Percentiles rank a stretch among this genome's conserved stretches.
phyloP scores from a whole-genome alignment of 1,140 invertebrate species.

The Procambarus clarkii region DNA sequence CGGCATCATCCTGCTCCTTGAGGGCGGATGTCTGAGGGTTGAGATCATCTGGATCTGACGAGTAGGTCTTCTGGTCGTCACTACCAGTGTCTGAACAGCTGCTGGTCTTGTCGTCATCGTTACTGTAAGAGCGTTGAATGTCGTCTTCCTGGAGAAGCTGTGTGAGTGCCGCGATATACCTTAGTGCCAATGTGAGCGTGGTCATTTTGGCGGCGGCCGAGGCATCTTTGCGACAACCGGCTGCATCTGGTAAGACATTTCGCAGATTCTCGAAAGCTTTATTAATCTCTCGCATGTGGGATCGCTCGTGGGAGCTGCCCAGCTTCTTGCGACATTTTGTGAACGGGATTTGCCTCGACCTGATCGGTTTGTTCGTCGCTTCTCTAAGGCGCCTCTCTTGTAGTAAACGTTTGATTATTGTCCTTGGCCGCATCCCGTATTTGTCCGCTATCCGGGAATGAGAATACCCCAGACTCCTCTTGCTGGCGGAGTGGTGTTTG shows the following conservation, averaged over 20 bases:
- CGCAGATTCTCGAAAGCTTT: constrained; percentile 42
- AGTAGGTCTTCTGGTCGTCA: background rate
- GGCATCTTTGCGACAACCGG: constrained; percentile 9
- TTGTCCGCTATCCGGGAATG: constrained; percentile 33
- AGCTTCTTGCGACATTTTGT: constrained; percentile 26
- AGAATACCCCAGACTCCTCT: background rate
- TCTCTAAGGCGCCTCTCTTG: constrained; percentile 25
- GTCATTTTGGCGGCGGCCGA: constrained; percentile 52
- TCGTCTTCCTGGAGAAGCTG: constrained; percentile 42
- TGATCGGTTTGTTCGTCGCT: background rate
- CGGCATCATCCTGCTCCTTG: constrained; percentile 4
- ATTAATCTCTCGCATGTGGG: constrained; percentile 40
- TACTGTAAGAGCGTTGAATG: background rate
- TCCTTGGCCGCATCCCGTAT: constrained; percentile 31
- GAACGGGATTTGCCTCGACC: constrained; percentile 1
- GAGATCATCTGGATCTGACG: background rate
- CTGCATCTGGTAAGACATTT: constrained; percentile 17
- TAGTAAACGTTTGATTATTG: constrained; percentile 27
- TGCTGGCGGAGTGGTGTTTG: background rate
- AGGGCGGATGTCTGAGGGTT: background rate
- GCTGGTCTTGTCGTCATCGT: constrained; percentile 3
- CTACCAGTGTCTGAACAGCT: background rate
- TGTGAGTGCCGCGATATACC: constrained; percentile 43
- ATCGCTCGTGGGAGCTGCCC: constrained; percentile 37
- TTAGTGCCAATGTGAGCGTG: constrained; percentile 28